Base-by-base conservation (phyloP, 2,888 invertebrate genomes). In the Gymnosoma rotundatum region DNA sequence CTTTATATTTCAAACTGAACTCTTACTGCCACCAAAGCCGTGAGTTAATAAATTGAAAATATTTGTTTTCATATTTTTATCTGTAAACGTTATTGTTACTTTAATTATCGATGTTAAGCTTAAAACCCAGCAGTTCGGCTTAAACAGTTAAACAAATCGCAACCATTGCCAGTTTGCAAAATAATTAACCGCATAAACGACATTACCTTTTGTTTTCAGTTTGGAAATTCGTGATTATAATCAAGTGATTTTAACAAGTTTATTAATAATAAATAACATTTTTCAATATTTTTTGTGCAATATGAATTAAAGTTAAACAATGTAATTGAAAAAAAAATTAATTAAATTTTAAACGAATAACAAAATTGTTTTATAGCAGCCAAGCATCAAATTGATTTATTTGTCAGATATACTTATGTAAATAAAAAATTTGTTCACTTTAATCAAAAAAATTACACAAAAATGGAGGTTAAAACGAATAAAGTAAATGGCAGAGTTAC, bases 391-490 rank as follows among this genome's bases (percentile, higher is more conserved):
- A 66, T 72, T 66, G 42, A 66, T 82, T 78, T 70, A 60, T 70
- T 56, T 18, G 20, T 56, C n/a, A 16, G 38, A 78, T 36, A 56
- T 52, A 61, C 21, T 50, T 21, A 50, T 56, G 63, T 63, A 36
- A 36, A 64, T 38, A n/a, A n/a, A n/a, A n/a, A n/a, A n/a, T n/a
- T n/a, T n/a, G n/a, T 64, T n/a, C 69, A 61, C 38, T 56, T 82
- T 32, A 38, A 70, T 10, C 32, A 61, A 52, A 38, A 48, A 21
- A 45, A 60, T n/a, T 9, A 16, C 50, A 63, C 50, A 66, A 75
- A 18, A 50, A 85, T 85, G 85, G 82, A 85, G 85, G 78, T 82
- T 70, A 82, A 75, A 70, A 82, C 82, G 36, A 73, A 79, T 75
- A 45, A 60, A 60, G 36, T 12, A 60, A 82, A 73, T 75, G 82